Conservation (phyloP, 2,113 vertebrate genomes). For the Ptyas mucosa region DNA sequence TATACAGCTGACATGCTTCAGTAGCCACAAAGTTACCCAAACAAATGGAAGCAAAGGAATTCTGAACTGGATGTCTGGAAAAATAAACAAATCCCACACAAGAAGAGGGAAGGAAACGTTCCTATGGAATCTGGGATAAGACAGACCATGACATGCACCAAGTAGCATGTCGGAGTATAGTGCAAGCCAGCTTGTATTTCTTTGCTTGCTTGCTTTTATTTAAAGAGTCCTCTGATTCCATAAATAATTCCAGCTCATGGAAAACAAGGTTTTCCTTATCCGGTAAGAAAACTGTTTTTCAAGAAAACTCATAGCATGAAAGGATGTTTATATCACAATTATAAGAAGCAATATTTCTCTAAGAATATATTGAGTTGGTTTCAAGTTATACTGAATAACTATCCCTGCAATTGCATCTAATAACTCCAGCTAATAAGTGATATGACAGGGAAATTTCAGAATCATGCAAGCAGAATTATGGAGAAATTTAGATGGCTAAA, state of each 20-base stretch:
- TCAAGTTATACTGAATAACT: neutral
- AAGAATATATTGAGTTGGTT: neutral
- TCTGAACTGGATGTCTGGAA: conserved; percentile 15
- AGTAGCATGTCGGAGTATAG: conserved; percentile 48
- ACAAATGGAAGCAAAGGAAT: conserved; percentile 10
- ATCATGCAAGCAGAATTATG: neutral
- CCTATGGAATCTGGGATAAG: conserved; percentile 24
- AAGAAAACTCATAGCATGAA: neutral
- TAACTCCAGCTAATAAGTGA: neutral
- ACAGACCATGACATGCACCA: conserved; percentile 54
- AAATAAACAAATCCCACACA: conserved; percentile 13
- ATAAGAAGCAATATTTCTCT: neutral
- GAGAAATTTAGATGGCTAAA: neutral
- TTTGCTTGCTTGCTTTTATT: neutral
- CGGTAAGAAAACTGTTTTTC: neutral
- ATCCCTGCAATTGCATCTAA: neutral
- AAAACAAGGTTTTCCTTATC: neutral
- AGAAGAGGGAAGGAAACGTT: conserved; percentile 6
- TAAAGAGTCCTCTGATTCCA: neutral
- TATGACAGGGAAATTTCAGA: neutral
- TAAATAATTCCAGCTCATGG: neutral
- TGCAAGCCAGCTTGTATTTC: conserved; percentile 28
- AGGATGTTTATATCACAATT: neutral
- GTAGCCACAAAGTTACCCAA: conserved; percentile 22
- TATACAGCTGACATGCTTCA: neutral